These are phyloP conservation scores for Drosophila oshimai DNA, from an alignment of 1,140 invertebrate species.

Conservation along the genomic window DNA sequence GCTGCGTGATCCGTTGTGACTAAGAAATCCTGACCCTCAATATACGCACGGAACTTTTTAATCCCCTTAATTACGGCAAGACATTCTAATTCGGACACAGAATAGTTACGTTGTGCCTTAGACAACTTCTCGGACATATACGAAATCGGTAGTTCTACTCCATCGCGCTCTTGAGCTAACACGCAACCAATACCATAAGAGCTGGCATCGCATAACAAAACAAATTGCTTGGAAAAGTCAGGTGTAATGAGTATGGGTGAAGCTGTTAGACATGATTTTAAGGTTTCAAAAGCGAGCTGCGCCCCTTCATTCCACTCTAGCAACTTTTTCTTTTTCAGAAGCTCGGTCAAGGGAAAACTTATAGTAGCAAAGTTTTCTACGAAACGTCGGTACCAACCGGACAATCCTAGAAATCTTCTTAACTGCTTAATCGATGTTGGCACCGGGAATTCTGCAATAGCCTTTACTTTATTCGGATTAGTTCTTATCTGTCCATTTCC, in stretches of 20 bases:
- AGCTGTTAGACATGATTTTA: too few species aligned
- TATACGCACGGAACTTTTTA: neutral
- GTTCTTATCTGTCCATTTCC: neutral
- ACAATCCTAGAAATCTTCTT: too few species aligned
- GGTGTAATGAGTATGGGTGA: neutral
- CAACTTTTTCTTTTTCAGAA: neutral
- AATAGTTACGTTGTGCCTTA: neutral
- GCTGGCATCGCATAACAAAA: too few species aligned
- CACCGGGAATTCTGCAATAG: neutral
- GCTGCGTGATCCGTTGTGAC: too few species aligned
- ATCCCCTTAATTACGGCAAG: neutral
- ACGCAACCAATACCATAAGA: too few species aligned
- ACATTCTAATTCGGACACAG: neutral
- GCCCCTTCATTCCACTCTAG: neutral
- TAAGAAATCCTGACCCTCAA: neutral
- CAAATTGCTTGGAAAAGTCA: neutral
- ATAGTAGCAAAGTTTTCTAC: neutral
- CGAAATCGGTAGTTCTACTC: neutral
- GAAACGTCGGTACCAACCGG: neutral
- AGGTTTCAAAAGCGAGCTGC: neutral
- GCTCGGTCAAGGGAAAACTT: too few species aligned
- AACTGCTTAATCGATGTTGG: neutral
- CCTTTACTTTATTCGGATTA: neutral
- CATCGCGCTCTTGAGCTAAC: neutral
- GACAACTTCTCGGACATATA: neutral